Percentiles rank a stretch among this genome's conserved stretches.
Conservation (phyloP, 2,888 invertebrate species). For the Megalurothrips usitatus region DNA sequence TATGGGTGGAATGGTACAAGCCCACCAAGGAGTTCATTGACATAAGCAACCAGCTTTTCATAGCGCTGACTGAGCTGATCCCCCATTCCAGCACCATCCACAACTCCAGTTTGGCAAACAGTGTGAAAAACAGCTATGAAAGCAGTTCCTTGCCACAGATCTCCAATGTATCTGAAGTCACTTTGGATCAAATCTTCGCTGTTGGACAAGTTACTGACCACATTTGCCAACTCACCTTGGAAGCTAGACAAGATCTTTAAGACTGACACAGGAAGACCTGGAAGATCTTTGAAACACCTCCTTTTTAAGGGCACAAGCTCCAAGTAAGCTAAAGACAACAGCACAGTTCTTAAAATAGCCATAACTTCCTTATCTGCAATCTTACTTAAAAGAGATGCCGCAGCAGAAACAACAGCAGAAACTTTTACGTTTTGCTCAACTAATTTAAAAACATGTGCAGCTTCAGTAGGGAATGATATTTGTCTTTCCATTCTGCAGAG, state of each 20-base stretch:
- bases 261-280: not conserved
- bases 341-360: not conserved
- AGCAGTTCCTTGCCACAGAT: slow-evolving; percentile 30
- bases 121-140: not conserved
- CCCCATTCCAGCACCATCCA: not conserved
- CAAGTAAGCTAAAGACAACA: not conserved
- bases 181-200: not conserved
- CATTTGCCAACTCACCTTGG: not conserved
- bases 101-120: not conserved
- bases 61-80: not conserved
- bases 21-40: slow-evolving; percentile 23
- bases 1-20: not conserved
- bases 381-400: not conserved
- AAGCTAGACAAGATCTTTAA: not conserved
- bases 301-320: not conserved
- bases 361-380: not conserved
- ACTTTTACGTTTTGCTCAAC: not conserved
- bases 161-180: slow-evolving; percentile 21
- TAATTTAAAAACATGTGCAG: not conserved
- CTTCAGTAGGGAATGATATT: not conserved
- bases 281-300: not conserved
- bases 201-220: not conserved
- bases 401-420: not conserved
- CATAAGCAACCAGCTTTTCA: not conserved
- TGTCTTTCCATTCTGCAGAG: not conserved